Evolutionary conservation across 2,113 vertebrate species (phyloP).

Genomic region (Prolemur simus): DNA sequence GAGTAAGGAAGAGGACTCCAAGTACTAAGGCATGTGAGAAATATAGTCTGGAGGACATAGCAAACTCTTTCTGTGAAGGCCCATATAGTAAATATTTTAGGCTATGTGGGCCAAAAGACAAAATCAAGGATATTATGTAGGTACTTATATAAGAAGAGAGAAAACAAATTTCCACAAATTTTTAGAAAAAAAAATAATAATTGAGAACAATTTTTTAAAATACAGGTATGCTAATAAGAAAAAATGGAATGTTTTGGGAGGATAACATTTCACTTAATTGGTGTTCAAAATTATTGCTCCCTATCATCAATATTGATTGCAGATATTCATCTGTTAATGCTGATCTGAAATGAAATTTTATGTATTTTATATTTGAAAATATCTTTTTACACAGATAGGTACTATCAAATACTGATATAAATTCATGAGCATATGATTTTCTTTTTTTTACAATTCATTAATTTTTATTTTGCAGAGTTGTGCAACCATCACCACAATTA

Average conservation of each 20-base stretch:
- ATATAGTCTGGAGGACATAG: neutral
- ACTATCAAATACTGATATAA: neutral
- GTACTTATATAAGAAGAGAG: neutral
- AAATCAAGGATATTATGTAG: neutral
- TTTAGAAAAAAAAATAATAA: neutral
- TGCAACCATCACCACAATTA: neutral
- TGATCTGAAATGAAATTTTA: neutral
- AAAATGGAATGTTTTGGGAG: neutral
- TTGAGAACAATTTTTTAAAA: neutral
- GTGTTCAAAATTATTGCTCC: neutral
- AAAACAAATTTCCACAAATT: neutral
- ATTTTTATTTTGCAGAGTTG: neutral
- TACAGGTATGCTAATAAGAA: neutral
- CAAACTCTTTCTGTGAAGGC: neutral
- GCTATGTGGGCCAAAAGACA: neutral
- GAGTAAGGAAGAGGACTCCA: neutral
- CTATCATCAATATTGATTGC: neutral
- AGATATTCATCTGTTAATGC: neutral
- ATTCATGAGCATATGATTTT: neutral
- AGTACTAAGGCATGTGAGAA: neutral
- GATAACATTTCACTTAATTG: neutral
- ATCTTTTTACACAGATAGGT: neutral
- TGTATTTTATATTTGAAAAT: neutral
- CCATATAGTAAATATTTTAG: neutral
- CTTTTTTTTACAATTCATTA: neutral